Evolutionary conservation across 2,888 invertebrate species (phyloP).

Genomic region (Hetaerina titia): DNA sequence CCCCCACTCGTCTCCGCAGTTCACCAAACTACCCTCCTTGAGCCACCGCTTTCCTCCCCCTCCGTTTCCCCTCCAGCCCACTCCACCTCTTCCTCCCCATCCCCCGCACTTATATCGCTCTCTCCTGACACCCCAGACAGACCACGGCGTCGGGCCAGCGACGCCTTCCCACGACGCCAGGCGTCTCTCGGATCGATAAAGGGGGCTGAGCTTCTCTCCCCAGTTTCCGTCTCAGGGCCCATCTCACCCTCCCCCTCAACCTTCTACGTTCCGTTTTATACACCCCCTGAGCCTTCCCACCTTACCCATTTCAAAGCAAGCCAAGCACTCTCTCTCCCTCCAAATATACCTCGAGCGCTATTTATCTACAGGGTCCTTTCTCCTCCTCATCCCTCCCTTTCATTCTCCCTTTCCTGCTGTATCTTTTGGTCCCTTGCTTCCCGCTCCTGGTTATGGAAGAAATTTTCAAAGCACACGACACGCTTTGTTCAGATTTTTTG

Average conservation of each 20-base stretch:
- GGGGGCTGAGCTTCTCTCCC: slow-evolving; percentile 29
- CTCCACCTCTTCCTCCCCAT: background rate
- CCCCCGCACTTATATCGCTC: background rate
- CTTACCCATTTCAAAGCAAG: slow-evolving; percentile 7
- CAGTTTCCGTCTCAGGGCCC: background rate
- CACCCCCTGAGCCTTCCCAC: background rate
- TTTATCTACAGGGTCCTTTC: background rate
- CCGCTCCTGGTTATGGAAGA: background rate
- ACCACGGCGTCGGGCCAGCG: slow-evolving; percentile 63
- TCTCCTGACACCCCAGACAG: slow-evolving; percentile 60
- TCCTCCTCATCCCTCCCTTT: background rate
- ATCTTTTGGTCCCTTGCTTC: background rate
- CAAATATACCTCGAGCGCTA: slow-evolving; percentile 11
- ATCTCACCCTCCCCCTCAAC: background rate
- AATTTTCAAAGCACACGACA: background rate
- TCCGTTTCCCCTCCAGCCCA: background rate
- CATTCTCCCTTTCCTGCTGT: background rate
- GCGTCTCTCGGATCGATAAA: slow-evolving; percentile 57
- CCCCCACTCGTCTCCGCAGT: background rate
- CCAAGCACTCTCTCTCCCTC: background rate
- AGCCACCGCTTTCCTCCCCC: background rate
- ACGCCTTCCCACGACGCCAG: slow-evolving; percentile 55
- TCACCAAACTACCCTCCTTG: slow-evolving; percentile 5
- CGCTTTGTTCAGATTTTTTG: slow-evolving; percentile 21
- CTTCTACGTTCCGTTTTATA: background rate